Evolutionary conservation across 2,888 invertebrate genomes (phyloP), one percentile per base, ranked within the genome.

Genomic region (Hedya salicella): DNA sequence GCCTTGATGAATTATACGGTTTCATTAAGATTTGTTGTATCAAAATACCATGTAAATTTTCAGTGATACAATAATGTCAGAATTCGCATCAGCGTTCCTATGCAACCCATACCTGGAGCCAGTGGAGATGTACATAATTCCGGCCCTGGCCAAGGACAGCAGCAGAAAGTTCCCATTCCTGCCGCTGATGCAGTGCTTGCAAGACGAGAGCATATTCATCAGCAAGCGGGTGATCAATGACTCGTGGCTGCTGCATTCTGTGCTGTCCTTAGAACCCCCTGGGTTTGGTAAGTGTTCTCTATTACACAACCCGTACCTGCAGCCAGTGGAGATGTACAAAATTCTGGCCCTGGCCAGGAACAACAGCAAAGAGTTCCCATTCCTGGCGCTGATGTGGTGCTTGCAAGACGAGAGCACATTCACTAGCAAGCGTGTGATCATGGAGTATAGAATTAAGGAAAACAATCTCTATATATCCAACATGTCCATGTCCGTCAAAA

Each of bases 101-200:
- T 94, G 94, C 68, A 93, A 94, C 56, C 92, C 93, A 4, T 94
- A 96, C 73, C 94, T 95, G 0, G 94, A 95, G 71, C 93, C 96
- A 1, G 92, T 97, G 13, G 95, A 95, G 71, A 92, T 94, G 85
- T 95, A 94, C 73, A 85, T 97, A 39, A 87, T 97, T 71, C 96
- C 97, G 13, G 95, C 95, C 6, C 81, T 97, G 67, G 92, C 94
- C 1, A 86, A 88, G 30, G 84, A 86, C 1, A 78, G 74, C 52
- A 78, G 74, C 52, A 73, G 78, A 0, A 86, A 85, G 64, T 94
- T 94, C 76, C 94, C 94, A 0, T 94, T 93, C 74, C 79, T 89
- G 1, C 77, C 91, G 25, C 79, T 94, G 0, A 72, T 94, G 49
- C 82, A 84, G 40, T 88, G 92, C 63, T 73, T 94, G 44, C 74